These are phyloP conservation scores for Sebastes oblongus DNA, from an alignment of 2,797 vertebrate species.

Conservation along the genomic window DNA sequence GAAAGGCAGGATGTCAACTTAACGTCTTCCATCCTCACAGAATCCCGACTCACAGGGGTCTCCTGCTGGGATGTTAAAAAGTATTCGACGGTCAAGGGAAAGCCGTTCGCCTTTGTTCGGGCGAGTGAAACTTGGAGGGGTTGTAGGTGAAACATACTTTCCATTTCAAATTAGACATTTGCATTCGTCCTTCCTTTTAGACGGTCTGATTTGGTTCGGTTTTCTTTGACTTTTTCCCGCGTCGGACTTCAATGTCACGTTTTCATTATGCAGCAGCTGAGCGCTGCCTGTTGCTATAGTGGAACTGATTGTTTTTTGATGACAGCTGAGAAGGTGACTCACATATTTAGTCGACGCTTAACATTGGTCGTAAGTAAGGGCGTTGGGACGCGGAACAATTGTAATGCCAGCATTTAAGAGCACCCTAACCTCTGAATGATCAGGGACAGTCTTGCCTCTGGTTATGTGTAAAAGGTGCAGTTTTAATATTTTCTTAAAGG, in stretches of 20 bases:
- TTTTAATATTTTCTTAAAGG: background rate
- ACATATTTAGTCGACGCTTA: constrained; percentile 56
- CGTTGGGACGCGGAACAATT: constrained; percentile 12
- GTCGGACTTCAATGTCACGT: constrained; percentile 63
- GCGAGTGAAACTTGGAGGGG: background rate
- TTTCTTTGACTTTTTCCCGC: constrained; percentile 47
- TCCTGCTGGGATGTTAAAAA: constrained; percentile 13
- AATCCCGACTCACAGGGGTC: constrained; percentile 1
- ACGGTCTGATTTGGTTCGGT: constrained; percentile 31
- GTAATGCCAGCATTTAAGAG: constrained; percentile 1
- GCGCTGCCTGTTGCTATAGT: constrained; percentile 52
- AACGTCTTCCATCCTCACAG: background rate
- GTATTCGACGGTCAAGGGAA: constrained; percentile 4
- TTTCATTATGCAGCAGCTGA: constrained; percentile 59
- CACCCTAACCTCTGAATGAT: constrained; percentile 25
- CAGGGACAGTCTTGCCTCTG: constrained; percentile 2
- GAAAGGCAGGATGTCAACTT: background rate
- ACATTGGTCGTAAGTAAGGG: constrained; percentile 41
- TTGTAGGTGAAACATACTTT: constrained; percentile 41
- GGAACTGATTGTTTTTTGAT: constrained; percentile 74
- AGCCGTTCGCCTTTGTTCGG: constrained; percentile 36
- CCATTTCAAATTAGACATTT: constrained; percentile 66
- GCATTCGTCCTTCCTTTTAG: constrained; percentile 63
- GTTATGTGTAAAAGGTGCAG: constrained; percentile 1
- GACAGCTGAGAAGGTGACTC: constrained; percentile 71